Evolutionary conservation across 2,888 invertebrate species (phyloP).

Genomic region (Agelastica alni): DNA sequence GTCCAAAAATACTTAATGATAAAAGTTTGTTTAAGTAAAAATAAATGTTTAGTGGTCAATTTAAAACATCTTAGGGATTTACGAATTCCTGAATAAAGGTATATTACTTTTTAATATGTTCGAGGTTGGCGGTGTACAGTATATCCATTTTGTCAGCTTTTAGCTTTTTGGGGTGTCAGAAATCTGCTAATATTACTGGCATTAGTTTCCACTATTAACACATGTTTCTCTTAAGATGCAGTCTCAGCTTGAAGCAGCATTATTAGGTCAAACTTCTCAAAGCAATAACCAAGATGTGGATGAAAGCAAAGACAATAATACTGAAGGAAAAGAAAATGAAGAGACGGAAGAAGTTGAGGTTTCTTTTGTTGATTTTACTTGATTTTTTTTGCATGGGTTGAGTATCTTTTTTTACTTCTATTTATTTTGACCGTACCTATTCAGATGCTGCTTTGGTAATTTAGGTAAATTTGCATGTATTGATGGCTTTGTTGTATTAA

Average conservation of each 20-base stretch:
- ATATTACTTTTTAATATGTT: conserved; percentile 4
- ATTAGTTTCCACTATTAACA: conserved; percentile 35
- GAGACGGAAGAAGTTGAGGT: conserved; percentile 64
- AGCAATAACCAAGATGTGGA: conserved; percentile 52
- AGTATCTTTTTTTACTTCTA: conserved; percentile 29
- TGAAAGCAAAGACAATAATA: conserved; percentile 50
- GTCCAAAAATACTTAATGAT: conserved; percentile 19
- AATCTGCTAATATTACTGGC: conserved; percentile 24
- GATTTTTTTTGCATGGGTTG: conserved; percentile 30
- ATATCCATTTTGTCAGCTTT: conserved; percentile 34
- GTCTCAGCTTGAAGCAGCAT: conserved; percentile 57
- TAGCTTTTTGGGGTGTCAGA: conserved; percentile 36
- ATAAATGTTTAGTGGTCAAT: conserved; percentile 22
- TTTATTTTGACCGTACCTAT: conserved; percentile 18
- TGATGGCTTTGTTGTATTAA: neutral
- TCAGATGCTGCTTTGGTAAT: conserved; percentile 6
- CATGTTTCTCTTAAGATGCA: conserved; percentile 52
- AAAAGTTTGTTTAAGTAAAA: conserved; percentile 23
- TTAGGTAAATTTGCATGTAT: conserved; percentile 4
- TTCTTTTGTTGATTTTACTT: conserved; percentile 49
- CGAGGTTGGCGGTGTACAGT: conserved; percentile 28
- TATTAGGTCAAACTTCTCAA: conserved; percentile 54
- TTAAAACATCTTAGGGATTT: conserved; percentile 9
- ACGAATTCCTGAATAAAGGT: conserved; percentile 22
- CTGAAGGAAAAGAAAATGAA: conserved; percentile 62